Percentiles rank a stretch among this genome's conserved stretches.
Evolutionary conservation across 2,113 vertebrate genomes (phyloP).

Genomic region (Cyprinus carpio): DNA sequence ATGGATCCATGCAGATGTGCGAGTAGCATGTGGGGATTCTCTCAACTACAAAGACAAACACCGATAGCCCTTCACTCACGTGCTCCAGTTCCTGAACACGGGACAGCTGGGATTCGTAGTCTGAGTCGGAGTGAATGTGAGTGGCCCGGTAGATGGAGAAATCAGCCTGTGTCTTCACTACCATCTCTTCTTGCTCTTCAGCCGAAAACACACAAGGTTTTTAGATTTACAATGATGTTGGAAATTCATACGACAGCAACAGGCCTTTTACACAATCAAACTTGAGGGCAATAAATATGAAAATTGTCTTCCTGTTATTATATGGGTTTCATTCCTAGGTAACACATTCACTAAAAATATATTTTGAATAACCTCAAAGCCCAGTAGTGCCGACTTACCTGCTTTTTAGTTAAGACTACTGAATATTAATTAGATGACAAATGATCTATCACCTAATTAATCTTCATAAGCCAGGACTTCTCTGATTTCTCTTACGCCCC

Average conservation of each 20-base stretch:
- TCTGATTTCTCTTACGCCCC: neutral
- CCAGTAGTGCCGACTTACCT: neutral
- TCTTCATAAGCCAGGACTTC: neutral
- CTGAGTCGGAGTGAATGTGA: conserved; percentile 67
- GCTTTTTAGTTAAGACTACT: neutral
- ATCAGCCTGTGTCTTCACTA: conserved; percentile 69
- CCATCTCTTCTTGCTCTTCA: conserved; percentile 66
- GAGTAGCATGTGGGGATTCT: neutral
- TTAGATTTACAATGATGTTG: neutral
- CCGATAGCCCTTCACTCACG: conserved; percentile 54
- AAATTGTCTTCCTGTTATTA: neutral
- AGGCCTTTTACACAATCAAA: neutral
- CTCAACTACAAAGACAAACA: conserved; percentile 20
- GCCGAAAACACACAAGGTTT: conserved; percentile 41
- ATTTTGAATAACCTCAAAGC: neutral
- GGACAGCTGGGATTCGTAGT: conserved; percentile 60
- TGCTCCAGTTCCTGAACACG: conserved; percentile 68
- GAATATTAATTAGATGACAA: neutral
- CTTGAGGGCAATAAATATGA: neutral
- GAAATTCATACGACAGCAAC: neutral
- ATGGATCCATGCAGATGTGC: conserved; percentile 32
- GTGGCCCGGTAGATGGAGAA: conserved; percentile 73
- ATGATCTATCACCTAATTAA: neutral
- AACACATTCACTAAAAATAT: neutral
- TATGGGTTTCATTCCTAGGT: neutral